These are phyloP conservation scores for Siniperca scherzeri DNA, from an alignment of 2,797 vertebrate species.

Conservation along the genomic window DNA sequence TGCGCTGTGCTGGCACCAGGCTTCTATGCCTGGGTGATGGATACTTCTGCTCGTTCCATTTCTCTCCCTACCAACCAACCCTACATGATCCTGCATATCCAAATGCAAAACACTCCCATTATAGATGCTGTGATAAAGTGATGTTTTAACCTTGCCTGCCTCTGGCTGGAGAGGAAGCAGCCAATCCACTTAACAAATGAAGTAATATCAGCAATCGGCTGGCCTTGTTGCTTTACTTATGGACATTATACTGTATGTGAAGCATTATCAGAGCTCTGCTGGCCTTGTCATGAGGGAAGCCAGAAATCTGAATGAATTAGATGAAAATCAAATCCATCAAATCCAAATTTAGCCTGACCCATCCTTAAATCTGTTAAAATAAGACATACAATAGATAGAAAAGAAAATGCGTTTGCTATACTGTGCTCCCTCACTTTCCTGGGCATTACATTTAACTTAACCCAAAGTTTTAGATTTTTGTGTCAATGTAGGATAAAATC, in stretches of 20 bases:
- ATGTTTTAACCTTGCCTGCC: constrained; percentile 77
- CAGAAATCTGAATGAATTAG: constrained; percentile 34
- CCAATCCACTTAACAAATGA: constrained; percentile 76
- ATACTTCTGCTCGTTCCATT: constrained; percentile 61
- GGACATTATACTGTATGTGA: constrained; percentile 65
- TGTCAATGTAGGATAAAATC: neutral
- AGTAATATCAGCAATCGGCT: constrained; percentile 63
- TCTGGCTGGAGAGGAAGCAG: constrained; percentile 62
- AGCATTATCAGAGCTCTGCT: constrained; percentile 57
- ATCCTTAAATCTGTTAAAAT: constrained; percentile 29
- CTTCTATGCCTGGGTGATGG: constrained; percentile 46
- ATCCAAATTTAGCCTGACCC: constrained; percentile 28
- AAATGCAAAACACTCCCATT: constrained; percentile 71
- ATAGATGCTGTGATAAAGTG: constrained; percentile 68
- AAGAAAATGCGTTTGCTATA: neutral
- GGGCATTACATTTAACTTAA: neutral
- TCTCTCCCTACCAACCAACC: constrained; percentile 60
- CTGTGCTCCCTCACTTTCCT: neutral
- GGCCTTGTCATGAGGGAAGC: constrained; percentile 42
- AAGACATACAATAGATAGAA: constrained; percentile 11
- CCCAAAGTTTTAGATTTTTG: neutral
- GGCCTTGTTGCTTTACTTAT: constrained; percentile 70
- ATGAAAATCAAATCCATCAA: constrained; percentile 50
- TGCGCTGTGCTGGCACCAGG: constrained; percentile 10
- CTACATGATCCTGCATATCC: constrained; percentile 49